Percentiles rank a stretch among this genome's conserved stretches.
Conservation (phyloP, 2,888 invertebrate genomes). For the Crocallis elinguaria region DNA sequence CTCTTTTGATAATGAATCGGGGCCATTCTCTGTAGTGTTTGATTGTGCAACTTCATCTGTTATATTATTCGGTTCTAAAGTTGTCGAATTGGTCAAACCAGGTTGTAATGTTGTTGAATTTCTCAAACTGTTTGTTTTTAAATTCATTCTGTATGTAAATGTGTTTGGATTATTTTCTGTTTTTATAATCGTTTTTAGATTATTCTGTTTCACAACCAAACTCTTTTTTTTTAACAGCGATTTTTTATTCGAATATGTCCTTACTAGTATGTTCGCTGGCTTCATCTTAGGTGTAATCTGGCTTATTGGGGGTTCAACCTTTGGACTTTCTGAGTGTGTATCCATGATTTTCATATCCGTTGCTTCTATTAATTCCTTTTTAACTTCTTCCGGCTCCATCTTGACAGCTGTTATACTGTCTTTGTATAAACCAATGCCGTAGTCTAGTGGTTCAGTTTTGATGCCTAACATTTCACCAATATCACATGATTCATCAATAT, state of each 20-base stretch:
- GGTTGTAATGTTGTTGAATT: too few species aligned
- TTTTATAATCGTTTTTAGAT: too few species aligned
- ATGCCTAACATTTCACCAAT: background rate
- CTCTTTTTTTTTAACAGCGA: background rate
- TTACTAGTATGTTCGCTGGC: background rate
- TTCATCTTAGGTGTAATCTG: too few species aligned
- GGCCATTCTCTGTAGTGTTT: background rate
- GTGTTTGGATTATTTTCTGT: too few species aligned
- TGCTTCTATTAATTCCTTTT: background rate
- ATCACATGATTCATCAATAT: background rate
- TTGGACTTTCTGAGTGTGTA: background rate
- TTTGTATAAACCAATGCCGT: background rate
- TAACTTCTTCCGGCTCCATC: slow-evolving; percentile 8
- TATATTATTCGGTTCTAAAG: too few species aligned
- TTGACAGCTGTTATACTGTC: background rate
- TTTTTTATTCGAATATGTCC: background rate
- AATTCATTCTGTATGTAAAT: background rate
- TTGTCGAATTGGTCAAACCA: too few species aligned
- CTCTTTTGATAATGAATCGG: too few species aligned
- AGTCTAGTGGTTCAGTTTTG: slow-evolving; percentile 3
- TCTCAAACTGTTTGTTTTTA: background rate
- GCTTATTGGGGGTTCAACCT: too few species aligned
- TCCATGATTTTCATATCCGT: background rate
- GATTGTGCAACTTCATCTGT: too few species aligned
- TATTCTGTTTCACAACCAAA: background rate